phyloP scores from a whole-genome alignment of 2,113 vertebrate genomes.

The Indri indri region DNA sequence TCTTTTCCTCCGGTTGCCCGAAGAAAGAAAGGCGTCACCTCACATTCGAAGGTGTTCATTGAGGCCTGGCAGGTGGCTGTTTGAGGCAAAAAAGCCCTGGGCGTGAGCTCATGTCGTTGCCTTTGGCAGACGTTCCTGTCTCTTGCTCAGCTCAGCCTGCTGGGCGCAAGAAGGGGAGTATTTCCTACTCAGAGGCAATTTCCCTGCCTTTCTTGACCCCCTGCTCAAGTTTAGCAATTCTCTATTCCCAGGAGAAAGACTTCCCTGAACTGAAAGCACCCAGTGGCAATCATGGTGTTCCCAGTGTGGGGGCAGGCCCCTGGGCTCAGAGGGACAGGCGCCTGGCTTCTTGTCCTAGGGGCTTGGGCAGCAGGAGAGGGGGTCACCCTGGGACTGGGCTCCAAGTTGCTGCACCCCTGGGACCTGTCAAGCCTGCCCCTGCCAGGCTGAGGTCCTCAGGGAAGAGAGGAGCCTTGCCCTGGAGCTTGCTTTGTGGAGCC shows the following conservation, averaged over 20 bases:
- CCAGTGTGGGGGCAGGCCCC: no score
- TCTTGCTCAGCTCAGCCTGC: background rate
- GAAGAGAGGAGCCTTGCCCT: background rate
- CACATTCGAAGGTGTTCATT: background rate
- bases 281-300: background rate
- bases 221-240: background rate
- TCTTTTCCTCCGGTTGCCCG: background rate
- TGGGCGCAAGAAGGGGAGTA: background rate
- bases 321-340: background rate
- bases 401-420: background rate
- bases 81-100: background rate
- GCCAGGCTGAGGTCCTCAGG: background rate
- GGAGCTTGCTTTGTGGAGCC: rapidly evolving
- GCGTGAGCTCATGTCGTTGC: rapidly evolving
- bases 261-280: background rate
- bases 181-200: background rate
- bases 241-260: background rate
- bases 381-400: rapidly evolving
- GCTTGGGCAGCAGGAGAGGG: background rate
- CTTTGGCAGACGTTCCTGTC: background rate
- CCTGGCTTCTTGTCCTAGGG: background rate
- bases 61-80: background rate
- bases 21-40: background rate
- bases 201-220: background rate
- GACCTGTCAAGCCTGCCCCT: background rate